Evolutionary conservation across 1,140 invertebrate species (phyloP).

Genomic region (Caenorhabditis remanei): DNA sequence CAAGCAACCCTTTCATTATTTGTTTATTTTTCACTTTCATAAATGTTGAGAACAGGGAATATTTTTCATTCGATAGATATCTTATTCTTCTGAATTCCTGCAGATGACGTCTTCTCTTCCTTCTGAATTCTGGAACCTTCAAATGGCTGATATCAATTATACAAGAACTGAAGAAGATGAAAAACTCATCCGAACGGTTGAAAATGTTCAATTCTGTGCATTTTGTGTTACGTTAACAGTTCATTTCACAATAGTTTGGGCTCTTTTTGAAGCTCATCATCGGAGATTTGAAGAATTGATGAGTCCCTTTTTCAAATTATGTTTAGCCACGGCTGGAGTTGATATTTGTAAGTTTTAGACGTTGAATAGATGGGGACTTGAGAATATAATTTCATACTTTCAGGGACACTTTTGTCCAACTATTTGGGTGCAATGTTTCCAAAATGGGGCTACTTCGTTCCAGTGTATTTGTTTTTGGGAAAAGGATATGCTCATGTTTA

Average conservation of each 20-base stretch:
- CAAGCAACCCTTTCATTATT: neutral
- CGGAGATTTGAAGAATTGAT: neutral
- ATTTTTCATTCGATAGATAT: neutral
- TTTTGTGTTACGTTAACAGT: neutral
- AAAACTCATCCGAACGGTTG: neutral
- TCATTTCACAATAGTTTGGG: constrained; percentile 12
- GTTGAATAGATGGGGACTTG: neutral
- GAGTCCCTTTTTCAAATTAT: constrained; percentile 11
- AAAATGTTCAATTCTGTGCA: constrained; percentile 9
- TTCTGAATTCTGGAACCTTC: neutral
- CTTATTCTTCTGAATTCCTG: neutral
- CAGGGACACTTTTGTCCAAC: constrained; percentile 1
- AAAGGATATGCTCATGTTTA: constrained; percentile 17
- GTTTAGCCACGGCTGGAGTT: neutral
- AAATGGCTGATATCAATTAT: constrained; percentile 34
- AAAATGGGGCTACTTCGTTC: neutral
- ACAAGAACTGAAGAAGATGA: neutral
- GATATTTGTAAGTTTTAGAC: neutral
- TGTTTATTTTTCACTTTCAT: neutral
- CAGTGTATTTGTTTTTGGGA: constrained; percentile 1
- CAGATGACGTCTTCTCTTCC: neutral
- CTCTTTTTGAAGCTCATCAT: constrained; percentile 11
- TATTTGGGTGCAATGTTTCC: constrained; percentile 16
- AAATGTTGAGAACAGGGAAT: constrained; percentile 15
- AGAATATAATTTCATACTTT: neutral